Conservation (phyloP, 2,888 invertebrate genomes). For the Andrena hattorfiana region DNA sequence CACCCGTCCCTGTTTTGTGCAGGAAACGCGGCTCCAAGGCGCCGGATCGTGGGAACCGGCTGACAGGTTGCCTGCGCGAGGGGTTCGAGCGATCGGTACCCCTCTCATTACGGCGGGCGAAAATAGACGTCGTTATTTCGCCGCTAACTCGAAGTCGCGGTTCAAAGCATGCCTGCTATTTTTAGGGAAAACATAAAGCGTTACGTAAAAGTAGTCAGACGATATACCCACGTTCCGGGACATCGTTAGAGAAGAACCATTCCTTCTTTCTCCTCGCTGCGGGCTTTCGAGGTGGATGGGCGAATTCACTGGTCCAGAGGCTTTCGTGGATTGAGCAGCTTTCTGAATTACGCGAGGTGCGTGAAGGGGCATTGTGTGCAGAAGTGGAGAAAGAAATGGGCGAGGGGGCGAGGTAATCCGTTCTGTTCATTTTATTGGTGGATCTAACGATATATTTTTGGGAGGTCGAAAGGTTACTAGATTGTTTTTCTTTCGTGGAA, state of each 20-base stretch:
- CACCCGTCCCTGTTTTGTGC: neutral
- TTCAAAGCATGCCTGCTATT: slow-evolving; percentile 73
- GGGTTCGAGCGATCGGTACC: slow-evolving; percentile 51
- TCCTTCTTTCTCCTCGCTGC: slow-evolving; percentile 9
- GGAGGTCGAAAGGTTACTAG: no score
- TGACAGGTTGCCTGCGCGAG: slow-evolving; percentile 39
- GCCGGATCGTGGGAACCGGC: neutral
- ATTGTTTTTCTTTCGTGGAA: no score
- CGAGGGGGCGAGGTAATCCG: no score
- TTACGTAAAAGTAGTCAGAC: slow-evolving; percentile 73
- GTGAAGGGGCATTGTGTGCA: no score
- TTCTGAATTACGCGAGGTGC: no score
- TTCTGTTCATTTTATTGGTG: no score
- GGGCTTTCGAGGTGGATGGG: neutral
- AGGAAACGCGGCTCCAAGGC: neutral
- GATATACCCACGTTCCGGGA: slow-evolving; percentile 57
- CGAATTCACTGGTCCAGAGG: slow-evolving; percentile 23
- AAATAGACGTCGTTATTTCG: slow-evolving; percentile 77
- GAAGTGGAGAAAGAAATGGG: no score
- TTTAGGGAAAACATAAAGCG: slow-evolving; percentile 73
- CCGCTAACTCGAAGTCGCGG: slow-evolving; percentile 68
- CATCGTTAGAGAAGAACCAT: slow-evolving; percentile 55
- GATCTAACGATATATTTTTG: no score
- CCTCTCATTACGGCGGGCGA: slow-evolving; percentile 70
- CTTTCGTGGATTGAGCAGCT: neutral